These are phyloP conservation scores for Equus przewalskii DNA, from an alignment of 2,113 vertebrate genomes.

Conservation along the genomic window DNA sequence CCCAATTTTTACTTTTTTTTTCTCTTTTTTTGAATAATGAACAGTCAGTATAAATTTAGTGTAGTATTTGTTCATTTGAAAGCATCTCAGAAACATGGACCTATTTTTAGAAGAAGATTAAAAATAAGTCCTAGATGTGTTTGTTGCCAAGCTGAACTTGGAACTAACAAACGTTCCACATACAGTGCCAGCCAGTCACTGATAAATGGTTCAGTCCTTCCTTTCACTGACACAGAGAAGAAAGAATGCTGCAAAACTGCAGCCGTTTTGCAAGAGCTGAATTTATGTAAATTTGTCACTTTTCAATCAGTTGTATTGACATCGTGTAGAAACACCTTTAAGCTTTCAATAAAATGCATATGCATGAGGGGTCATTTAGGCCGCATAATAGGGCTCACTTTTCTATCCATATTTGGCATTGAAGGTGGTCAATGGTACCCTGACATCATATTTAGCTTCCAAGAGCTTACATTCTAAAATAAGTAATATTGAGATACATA, in stretches of 20 bases:
- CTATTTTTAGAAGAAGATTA: slow-evolving; percentile 32
- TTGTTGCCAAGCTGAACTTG: not conserved
- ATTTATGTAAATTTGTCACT: not conserved
- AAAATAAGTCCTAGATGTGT: not conserved
- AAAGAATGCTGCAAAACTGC: not conserved
- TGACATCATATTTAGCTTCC: not conserved
- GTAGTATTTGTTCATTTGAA: slow-evolving; percentile 3
- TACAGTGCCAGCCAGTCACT: not conserved
- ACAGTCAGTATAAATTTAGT: not conserved
- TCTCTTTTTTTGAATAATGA: not conserved
- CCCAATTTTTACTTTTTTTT: not conserved
- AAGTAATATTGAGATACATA: not conserved
- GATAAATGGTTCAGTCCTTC: not conserved
- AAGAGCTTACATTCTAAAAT: not conserved
- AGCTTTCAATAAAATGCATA: not conserved
- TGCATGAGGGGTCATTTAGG: not conserved
- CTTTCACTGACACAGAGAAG: not conserved
- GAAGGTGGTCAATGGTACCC: not conserved
- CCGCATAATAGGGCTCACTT: not conserved
- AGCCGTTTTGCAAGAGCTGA: not conserved
- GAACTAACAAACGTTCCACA: not conserved
- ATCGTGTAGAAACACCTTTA: not conserved
- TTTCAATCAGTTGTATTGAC: not conserved
- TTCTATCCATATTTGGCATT: not conserved
- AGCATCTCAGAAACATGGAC: slow-evolving; percentile 42